phyloP scores from a whole-genome alignment of 1,140 invertebrate species.

The Lithobius niger region DNA sequence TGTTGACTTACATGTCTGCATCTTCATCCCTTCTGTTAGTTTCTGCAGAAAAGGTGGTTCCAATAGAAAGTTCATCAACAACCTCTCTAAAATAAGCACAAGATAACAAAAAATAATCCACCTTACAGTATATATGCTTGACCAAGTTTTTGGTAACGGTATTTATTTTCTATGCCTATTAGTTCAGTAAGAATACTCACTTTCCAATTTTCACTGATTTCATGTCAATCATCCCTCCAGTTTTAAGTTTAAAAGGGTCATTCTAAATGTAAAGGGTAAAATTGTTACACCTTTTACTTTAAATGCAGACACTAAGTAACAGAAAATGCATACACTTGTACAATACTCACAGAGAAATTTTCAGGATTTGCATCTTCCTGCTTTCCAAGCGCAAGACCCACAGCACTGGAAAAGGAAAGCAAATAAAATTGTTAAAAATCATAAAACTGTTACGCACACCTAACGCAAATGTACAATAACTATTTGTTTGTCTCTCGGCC shows the following conservation, averaged over 20 bases:
- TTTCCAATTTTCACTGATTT: neutral
- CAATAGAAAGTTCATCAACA: constrained; percentile 79
- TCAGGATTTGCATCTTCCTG: neutral
- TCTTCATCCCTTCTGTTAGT: constrained; percentile 97
- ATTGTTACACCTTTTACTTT: neutral
- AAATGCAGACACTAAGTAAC: constrained; percentile 28
- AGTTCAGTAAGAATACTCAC: constrained; percentile 2
- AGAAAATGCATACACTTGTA: too few relatives aligned
- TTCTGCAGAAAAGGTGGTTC: constrained; percentile 95
- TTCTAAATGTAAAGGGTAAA: neutral
- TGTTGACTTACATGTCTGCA: constrained; percentile 86
- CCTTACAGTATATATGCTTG: neutral
- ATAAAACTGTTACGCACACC: too few relatives aligned
- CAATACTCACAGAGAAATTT: neutral
- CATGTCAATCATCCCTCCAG: constrained; percentile 1
- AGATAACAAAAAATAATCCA: constrained; percentile 9
- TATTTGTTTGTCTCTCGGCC: too few relatives aligned
- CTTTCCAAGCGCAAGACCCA: constrained; percentile 58
- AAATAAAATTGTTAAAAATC: too few relatives aligned
- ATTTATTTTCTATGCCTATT: constrained; percentile 53
- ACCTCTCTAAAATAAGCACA: constrained; percentile 44
- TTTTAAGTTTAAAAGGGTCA: constrained; percentile 9
- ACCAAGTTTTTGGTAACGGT: constrained; percentile 28
- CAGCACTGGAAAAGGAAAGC: constrained; percentile 43
- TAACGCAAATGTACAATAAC: too few relatives aligned